These are phyloP conservation scores for Epinotia nisella DNA, from an alignment of 2,888 invertebrate species.

Conservation along the genomic window DNA sequence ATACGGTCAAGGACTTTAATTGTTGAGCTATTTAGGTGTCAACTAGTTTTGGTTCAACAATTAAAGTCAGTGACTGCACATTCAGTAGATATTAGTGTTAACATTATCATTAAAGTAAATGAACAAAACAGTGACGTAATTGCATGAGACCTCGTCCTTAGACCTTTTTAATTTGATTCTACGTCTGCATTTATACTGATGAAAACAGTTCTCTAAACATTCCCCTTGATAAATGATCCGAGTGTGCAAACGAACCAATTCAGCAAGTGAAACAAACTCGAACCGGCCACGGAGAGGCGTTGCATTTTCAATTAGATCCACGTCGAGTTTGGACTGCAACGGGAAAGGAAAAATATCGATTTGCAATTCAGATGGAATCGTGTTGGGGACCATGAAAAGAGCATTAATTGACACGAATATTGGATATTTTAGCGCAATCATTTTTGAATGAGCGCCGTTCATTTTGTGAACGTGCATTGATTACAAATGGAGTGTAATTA, in stretches of 20 bases:
- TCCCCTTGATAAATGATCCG: conserved; percentile 24
- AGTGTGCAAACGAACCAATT: conserved; percentile 40
- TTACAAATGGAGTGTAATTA: conserved; percentile 37
- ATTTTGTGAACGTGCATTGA: conserved; percentile 42
- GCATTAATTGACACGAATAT: conserved; percentile 74
- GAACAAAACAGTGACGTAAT: no score
- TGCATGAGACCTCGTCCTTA: no score
- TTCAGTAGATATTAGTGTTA: no score
- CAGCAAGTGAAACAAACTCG: conserved; percentile 42
- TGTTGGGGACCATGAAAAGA: conserved; percentile 68
- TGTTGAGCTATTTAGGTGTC: no score
- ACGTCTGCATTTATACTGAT: background rate
- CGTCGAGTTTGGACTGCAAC: conserved; percentile 57
- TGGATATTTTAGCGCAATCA: conserved; percentile 47
- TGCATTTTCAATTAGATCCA: conserved; percentile 68
- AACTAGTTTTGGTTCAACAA: no score
- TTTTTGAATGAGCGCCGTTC: conserved; percentile 36
- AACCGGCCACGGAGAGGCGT: conserved; percentile 53
- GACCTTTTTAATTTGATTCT: background rate
- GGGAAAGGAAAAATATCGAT: conserved; percentile 65
- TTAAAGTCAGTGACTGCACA: no score
- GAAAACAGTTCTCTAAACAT: background rate
- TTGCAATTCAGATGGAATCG: conserved; percentile 70
- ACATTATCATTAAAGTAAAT: no score
- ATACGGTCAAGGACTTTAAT: no score